Base-by-base conservation (phyloP, 2,797 vertebrate species). In the Oreonectes daqikongensis region DNA sequence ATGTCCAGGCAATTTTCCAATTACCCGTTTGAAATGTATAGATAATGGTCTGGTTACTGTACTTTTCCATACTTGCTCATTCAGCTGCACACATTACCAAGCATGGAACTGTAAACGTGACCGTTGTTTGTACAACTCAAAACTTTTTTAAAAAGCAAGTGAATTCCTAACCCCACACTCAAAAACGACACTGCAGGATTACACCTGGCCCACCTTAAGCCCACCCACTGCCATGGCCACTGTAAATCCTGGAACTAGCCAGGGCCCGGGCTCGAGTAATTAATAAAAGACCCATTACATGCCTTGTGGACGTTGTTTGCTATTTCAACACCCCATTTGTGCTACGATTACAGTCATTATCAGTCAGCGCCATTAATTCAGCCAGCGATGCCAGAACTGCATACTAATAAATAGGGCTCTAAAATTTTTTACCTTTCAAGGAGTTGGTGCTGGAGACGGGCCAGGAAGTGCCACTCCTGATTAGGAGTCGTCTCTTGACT, bases 271-370 rank as follows among this genome's bases (percentile, higher is more conserved):
- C 89, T 89, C 53, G 84, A 88, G 89, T 93, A 93, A 93, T 93
- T 94, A 93, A 94, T 93, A 93, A 94, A 94, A 93, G 90, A 91
- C 91, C 92, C 90, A 93, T 93, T 93, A 94, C 93, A 93, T 93
- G 92, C 91, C 91, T 93, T 91, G 91, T 94, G 92, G 92, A 91
- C 88, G 92, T 94, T 94, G 93, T 93, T 94, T 94, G 93, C 92
- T 93, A 93, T 94, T 94, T 94, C 92, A 94, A 94, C 93, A 94
- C 92, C 92, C 93, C 92, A 94, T 94, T 94, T 94, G 92, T 94
- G 92, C 92, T 90, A 92, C 92, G 90, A 94, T 93, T 94, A 93
- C 92, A 92, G 93, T 93, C 91, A 94, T 94, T 94, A 94, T 94
- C 92, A 94, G 93, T 93, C 91, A 92, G 90, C 90, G 87, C 91